phyloP scores from a whole-genome alignment of 30 jellyfish, hydroid and myxozoan species.

The Pseudorhiza aurosa region DNA sequence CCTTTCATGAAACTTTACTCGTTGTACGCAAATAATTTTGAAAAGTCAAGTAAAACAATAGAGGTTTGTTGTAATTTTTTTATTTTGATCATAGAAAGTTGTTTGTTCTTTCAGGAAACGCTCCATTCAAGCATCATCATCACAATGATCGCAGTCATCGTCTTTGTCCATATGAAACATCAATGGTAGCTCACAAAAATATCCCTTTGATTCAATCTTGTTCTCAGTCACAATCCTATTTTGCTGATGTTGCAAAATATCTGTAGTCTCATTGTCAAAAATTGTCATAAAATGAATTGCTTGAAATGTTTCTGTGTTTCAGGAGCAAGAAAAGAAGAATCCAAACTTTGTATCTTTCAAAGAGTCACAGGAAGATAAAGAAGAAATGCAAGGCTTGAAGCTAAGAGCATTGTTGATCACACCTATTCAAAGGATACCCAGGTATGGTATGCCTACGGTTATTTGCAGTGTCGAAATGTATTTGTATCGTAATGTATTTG shows the following conservation, averaged over 20 bases:
- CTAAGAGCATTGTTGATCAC: slow-evolving; percentile 87
- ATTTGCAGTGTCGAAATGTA: too few species aligned
- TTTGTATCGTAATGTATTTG: too few species aligned
- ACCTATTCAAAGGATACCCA: slow-evolving; percentile 95
- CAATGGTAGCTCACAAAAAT: too few species aligned
- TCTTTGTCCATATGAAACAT: too few species aligned
- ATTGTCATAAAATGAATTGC: too few species aligned
- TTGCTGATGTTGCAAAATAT: too few species aligned
- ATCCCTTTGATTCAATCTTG: too few species aligned
- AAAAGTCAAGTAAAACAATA: slow-evolving; percentile 71
- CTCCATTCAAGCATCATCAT: too few species aligned
- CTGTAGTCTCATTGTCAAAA: too few species aligned
- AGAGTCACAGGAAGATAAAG: slow-evolving; percentile 82
- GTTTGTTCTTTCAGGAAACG: not conserved
- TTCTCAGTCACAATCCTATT: too few species aligned
- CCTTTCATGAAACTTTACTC: slow-evolving; percentile 91
- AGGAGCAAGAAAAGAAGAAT: slow-evolving; percentile 82
- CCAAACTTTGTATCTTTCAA: slow-evolving; percentile 79
- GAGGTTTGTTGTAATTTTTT: slow-evolving; percentile 60
- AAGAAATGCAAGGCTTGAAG: slow-evolving; percentile 88
- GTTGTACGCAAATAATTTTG: slow-evolving; percentile 91
- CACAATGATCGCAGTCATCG: too few species aligned
- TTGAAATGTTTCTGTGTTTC: too few species aligned
- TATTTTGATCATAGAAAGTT: not conserved
- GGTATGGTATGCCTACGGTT: slow-evolving; percentile 38